Conservation (phyloP, 2,113 vertebrate species). For the Papio anubis region DNA sequence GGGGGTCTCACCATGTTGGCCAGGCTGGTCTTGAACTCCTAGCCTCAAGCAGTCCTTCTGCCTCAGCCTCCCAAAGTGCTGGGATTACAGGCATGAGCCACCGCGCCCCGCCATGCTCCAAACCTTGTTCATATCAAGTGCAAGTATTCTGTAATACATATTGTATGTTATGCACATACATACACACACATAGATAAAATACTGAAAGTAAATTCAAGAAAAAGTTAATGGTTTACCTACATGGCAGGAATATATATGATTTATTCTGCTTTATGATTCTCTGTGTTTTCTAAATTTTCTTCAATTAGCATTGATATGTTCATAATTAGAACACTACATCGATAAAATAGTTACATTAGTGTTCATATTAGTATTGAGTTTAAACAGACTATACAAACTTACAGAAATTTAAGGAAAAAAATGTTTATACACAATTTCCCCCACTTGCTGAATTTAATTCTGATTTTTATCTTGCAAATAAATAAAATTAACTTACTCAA, state of each 20-base stretch:
- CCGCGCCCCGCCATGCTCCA: neutral
- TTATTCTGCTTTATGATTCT: neutral
- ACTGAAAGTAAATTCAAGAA: neutral
- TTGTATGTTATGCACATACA: neutral
- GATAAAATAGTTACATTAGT: neutral
- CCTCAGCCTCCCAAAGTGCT: too few relatives aligned
- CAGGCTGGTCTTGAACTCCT: too few relatives aligned
- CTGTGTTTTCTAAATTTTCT: neutral
- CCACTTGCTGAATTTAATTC: conserved; percentile 8
- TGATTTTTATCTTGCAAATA: conserved; percentile 19
- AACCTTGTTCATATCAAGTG: neutral
- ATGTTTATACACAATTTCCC: neutral
- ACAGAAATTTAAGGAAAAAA: neutral
- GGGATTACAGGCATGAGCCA: too few relatives aligned
- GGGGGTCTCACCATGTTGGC: too few relatives aligned
- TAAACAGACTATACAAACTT: neutral
- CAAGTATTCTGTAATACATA: neutral
- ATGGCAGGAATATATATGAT: neutral
- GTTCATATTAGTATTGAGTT: neutral
- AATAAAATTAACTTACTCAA: neutral
- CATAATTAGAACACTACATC: neutral
- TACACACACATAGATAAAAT: neutral
- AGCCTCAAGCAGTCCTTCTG: too few relatives aligned
- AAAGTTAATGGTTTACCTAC: neutral
- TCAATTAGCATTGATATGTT: neutral